Conservation (phyloP, 2,113 vertebrate genomes). For the Polypterus bichir region DNA sequence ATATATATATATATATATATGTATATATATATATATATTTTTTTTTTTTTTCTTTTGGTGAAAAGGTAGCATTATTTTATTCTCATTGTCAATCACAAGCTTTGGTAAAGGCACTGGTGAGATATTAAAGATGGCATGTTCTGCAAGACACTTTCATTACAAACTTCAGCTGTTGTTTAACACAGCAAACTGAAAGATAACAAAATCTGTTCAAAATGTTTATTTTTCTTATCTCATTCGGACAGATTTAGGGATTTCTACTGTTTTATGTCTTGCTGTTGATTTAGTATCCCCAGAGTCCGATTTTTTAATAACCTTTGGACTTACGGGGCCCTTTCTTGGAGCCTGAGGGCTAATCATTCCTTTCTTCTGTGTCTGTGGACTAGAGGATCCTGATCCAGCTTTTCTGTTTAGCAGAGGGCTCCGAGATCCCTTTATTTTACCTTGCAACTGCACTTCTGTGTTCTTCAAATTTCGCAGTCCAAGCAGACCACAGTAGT, state of each 20-base stretch:
- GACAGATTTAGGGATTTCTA: conserved; percentile 36
- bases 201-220: too few relatives aligned
- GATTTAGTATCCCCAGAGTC: conserved; percentile 39
- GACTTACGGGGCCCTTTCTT: conserved; percentile 56
- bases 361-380: conserved; percentile 73
- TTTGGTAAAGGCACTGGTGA: too few relatives aligned
- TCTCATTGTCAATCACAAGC: too few relatives aligned
- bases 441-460: conserved; percentile 54
- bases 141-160: too few relatives aligned
- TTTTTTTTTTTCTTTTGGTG: too few relatives aligned
- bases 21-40: too few relatives aligned
- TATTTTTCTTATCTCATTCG: conserved; percentile 36
- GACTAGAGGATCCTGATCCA: conserved; percentile 58
- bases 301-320: conserved; percentile 53
- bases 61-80: too few relatives aligned
- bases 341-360: conserved; percentile 59
- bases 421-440: conserved; percentile 75
- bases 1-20: too few relatives aligned
- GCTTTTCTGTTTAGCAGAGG: conserved; percentile 66
- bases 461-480: conserved; percentile 54
- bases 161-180: too few relatives aligned
- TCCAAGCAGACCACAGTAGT: conserved; percentile 72
- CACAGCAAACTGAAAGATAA: not conserved
- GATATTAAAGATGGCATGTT: too few relatives aligned
- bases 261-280: conserved; percentile 32